Evolutionary conservation across 2,797 vertebrate genomes (phyloP).

Genomic region (Mastacembelus armatus): DNA sequence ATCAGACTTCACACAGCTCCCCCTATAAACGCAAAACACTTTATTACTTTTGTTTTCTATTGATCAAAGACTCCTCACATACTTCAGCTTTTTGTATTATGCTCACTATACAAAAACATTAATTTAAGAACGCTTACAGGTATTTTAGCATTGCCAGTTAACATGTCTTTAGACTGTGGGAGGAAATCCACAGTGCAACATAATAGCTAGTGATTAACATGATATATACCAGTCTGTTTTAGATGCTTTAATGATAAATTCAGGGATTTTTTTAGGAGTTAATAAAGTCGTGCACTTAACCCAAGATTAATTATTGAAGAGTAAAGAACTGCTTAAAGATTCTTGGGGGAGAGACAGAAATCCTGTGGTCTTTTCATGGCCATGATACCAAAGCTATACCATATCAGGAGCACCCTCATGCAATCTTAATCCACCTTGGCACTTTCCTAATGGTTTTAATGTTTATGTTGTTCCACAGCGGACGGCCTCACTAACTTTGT

Average conservation of each 20-base stretch:
- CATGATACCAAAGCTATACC: not conserved
- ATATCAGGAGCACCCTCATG: conserved; percentile 25
- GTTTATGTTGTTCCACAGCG: conserved; percentile 65
- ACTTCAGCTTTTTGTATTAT: not conserved
- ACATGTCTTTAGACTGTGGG: not conserved
- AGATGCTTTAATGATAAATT: conserved; percentile 17
- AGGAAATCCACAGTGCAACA: not conserved
- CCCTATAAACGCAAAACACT: not conserved
- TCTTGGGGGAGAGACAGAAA: conserved; percentile 6
- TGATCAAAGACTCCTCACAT: not conserved
- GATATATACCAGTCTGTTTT: not conserved
- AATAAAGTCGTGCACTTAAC: conserved; percentile 18
- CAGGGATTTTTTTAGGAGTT: conserved; percentile 7
- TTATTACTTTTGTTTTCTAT: not conserved
- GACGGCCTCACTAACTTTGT: conserved; percentile 73
- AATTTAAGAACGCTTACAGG: too few species aligned
- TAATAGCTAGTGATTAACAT: not conserved
- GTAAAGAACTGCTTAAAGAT: conserved; percentile 9
- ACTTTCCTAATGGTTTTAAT: conserved; percentile 69
- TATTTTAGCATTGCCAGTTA: too few species aligned
- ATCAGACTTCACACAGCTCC: not conserved
- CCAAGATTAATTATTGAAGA: conserved; percentile 26
- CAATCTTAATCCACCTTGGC: conserved; percentile 54
- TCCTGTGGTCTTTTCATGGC: conserved; percentile 1
- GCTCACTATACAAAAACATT: too few species aligned